Evolutionary conservation across 2,888 invertebrate genomes (phyloP), one percentile per base, ranked within the genome.

Genomic region (Acleris emargana): DNA sequence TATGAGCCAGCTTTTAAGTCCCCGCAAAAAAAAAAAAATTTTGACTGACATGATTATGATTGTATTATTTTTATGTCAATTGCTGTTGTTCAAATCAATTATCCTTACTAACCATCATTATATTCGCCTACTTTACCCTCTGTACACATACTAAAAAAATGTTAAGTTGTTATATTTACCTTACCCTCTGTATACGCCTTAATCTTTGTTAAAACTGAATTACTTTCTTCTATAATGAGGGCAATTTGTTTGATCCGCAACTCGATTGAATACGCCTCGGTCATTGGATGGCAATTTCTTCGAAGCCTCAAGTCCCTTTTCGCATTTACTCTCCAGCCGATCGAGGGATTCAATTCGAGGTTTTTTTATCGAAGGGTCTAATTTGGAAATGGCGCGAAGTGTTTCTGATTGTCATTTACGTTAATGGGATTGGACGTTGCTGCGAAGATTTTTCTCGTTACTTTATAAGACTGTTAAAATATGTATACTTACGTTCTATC

Each of bases 241-340:
- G 74, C 83, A 86, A 87, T 88, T 86, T 85, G 80, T 87, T 82
- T 80, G 77, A 77, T 80, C 77, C 75, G 69, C 69, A 76, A 79
- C 77, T 74, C 73, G 75, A 87, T 88, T 85, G 83, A 85, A 86
- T 80, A 77, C 78, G 71, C 67, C 62, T 69, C 74, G 74, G 76
- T 74, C 78, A 77, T 77, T 77, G 75, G 68, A 67, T 68, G 68
- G 67, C 71, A 67, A 69, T 68, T 61, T 70, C 70, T 71, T 68
- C 42, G 22, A 17, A 28, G 51, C 20, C 51, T 5, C 49, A 54
- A 62, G 64, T 60, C 50, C 59, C 54, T 18, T 55, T 59, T 59
- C 43, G 50, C 64, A 64, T 64, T 60, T 55, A 64, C 59, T 49
- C 59, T 54, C 32, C 5, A 20, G 18, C 45, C 53, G 28, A 45